phyloP scores from a whole-genome alignment of 2,797 vertebrate species.

The Ficedula albicollis region DNA sequence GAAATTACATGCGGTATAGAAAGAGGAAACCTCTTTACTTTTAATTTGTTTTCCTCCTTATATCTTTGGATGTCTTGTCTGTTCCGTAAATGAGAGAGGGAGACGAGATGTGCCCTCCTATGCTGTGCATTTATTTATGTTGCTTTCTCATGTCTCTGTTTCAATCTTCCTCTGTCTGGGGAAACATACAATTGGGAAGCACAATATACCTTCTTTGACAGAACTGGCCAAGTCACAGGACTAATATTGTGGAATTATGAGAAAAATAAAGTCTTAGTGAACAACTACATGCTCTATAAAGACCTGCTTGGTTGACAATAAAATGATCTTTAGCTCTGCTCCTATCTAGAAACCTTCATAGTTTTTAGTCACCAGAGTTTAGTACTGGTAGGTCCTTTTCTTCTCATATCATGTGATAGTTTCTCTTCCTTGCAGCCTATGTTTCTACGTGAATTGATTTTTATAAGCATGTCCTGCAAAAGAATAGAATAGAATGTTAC shows the following conservation, averaged over 20 bases:
- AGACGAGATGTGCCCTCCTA: background rate
- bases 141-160: background rate
- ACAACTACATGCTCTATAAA: background rate
- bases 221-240: background rate
- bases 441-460: background rate
- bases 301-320: background rate
- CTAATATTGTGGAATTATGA: background rate
- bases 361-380: background rate
- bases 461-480: slow-evolving; percentile 23
- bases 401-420: background rate
- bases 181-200: background rate
- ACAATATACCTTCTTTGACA: background rate
- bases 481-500: slow-evolving; percentile 41
- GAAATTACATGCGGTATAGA: background rate
- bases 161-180: background rate
- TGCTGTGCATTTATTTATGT: background rate
- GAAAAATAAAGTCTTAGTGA: background rate
- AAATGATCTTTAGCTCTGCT: background rate
- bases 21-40: background rate
- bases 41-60: background rate
- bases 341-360: background rate
- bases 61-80: background rate
- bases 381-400: background rate
- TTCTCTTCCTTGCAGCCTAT: background rate
- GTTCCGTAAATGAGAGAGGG: background rate